phyloP scores from a whole-genome alignment of 2,888 invertebrate species.

The Lycophotia porphyrea region DNA sequence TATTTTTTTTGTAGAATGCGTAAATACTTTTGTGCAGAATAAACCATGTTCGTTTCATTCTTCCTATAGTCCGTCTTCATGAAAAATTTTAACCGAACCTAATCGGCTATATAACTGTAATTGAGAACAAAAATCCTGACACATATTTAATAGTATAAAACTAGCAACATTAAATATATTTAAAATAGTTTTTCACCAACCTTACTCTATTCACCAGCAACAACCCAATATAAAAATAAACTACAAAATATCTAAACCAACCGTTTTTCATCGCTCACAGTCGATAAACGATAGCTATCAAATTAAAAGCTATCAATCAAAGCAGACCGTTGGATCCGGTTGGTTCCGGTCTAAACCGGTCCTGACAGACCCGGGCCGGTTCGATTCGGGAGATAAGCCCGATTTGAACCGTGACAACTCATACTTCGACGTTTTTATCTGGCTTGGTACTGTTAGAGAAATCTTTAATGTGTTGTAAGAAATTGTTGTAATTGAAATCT shows the following conservation, averaged over 20 bases:
- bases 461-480: background rate
- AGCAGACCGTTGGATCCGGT: slow-evolving; percentile 54
- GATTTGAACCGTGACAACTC: slow-evolving; percentile 62
- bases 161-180: background rate
- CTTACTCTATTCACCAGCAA: background rate
- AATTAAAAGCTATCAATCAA: slow-evolving; percentile 69
- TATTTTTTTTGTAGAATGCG: no score
- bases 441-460: background rate
- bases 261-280: slow-evolving; percentile 50
- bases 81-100: no score
- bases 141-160: background rate
- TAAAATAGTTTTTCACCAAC: background rate
- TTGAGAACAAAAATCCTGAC: background rate
- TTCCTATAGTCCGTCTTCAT: no score
- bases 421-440: slow-evolving; percentile 61
- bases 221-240: slow-evolving; percentile 29
- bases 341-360: slow-evolving; percentile 53
- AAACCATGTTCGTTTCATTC: no score
- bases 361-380: slow-evolving; percentile 63
- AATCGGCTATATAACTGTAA: background rate
- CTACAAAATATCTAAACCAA: slow-evolving; percentile 43
- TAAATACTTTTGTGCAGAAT: no score
- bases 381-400: slow-evolving; percentile 65
- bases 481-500: slow-evolving; percentile 16
- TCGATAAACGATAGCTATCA: slow-evolving; percentile 67